These are phyloP conservation scores for Rhinoderma darwinii DNA, from an alignment of 2,113 vertebrate species.

Conservation along the genomic window DNA sequence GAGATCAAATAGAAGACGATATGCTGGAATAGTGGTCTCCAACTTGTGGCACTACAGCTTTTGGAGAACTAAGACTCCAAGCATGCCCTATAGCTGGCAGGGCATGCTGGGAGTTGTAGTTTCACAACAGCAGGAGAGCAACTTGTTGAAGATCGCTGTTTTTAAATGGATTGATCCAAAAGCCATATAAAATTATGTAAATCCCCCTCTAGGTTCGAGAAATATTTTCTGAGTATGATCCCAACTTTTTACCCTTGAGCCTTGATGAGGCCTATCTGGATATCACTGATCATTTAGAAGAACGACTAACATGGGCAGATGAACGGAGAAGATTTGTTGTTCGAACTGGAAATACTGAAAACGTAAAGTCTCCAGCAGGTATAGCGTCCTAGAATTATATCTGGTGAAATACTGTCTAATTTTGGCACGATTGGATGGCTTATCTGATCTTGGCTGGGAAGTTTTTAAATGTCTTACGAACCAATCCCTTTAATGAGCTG, in stretches of 20 bases:
- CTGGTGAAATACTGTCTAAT: neutral
- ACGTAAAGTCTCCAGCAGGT: conserved; percentile 64
- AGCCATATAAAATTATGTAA: no score
- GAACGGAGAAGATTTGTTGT: conserved; percentile 76
- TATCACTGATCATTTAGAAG: conserved; percentile 88
- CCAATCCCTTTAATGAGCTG: no score
- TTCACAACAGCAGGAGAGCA: neutral
- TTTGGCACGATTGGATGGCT: neutral
- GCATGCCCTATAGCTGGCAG: no score
- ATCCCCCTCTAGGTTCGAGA: conserved; percentile 85
- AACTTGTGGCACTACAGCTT: neutral
- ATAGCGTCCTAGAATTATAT: neutral
- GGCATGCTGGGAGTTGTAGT: neutral
- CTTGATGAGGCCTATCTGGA: conserved; percentile 98
- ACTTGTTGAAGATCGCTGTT: neutral
- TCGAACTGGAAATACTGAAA: conserved; percentile 55
- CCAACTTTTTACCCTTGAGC: conserved; percentile 88
- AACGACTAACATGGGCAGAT: conserved; percentile 86
- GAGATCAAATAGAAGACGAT: neutral
- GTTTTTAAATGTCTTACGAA: neutral
- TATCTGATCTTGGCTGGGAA: neutral
- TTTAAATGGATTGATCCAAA: no score
- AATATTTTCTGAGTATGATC: conserved; percentile 91
- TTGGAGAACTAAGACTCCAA: neutral
- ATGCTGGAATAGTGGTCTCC: neutral